Base-by-base conservation (phyloP, 2,888 invertebrate genomes). In the Elmis aenea region DNA sequence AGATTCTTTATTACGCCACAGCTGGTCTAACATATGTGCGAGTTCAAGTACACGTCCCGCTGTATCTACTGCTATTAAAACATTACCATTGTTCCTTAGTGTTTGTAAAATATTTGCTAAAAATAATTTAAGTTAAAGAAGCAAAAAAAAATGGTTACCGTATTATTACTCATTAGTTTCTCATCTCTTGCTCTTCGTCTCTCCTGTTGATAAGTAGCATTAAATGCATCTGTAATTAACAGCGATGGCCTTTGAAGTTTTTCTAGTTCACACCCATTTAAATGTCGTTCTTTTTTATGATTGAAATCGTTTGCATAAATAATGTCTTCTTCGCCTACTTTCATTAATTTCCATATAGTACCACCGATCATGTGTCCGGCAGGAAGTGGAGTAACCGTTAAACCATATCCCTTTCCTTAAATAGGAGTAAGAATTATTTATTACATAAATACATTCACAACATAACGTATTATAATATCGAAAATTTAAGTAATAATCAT, bases 331-430 rank as follows among this genome's bases (percentile, higher is more conserved):
- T 99, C 97, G 0, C 95, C 96, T 15, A 94, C 89, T 60, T 97
- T 97, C 15, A 93, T 86, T 12, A 99, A 96, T 58, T 93, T 90
- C 99, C 99, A 99, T 29, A 99, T 89, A 0, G 97, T 94, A 9
- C 99, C 97, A 2, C 99, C 99, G 26, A 99, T 87, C 80, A 97
- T 93, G 67, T 99, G 97, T 1, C 99, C 91, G 1, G 96, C 97
- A 4, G 95, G 92, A 11, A 97, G 69, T 0, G 99, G 97, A 0
- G 95, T 96, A 27, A 90, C 86, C 6, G 93, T 89, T 13, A 99
- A 77, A 1, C 97, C 97, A 62, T 93, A 85, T 0, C 97, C 97
- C 73, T 95, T 94, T 1, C 92, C 89, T 86, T 58, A 18, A 64
- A 8, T 6, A 18, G n/a, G n/a, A n/a, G n/a, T n/a, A n/a, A n/a